Evolutionary conservation across 2,797 vertebrate genomes (phyloP).

Genomic region (Sciurus carolinensis): DNA sequence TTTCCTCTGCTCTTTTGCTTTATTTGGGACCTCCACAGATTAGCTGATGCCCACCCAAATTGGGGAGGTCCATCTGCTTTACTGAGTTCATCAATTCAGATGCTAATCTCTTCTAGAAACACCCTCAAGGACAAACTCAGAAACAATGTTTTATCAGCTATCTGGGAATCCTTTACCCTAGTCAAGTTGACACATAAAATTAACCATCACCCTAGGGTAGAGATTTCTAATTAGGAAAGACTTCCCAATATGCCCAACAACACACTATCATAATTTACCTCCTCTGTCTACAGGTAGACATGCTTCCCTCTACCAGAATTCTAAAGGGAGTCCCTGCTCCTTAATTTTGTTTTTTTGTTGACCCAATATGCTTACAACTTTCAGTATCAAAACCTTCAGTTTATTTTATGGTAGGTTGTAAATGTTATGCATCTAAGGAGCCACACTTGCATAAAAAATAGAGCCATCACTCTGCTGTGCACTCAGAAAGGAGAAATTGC

Average conservation of each 20-base stretch:
- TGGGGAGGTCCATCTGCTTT: neutral
- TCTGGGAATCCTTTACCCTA: neutral
- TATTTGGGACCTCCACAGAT: neutral
- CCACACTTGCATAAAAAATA: constrained; percentile 84
- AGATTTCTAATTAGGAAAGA: constrained; percentile 31
- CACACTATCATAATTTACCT: neutral
- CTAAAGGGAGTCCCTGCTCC: constrained; percentile 6
- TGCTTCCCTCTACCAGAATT: neutral
- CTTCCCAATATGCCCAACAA: neutral
- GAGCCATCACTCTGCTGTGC: constrained; percentile 73
- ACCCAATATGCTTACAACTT: constrained; percentile 69
- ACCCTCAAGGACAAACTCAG: neutral
- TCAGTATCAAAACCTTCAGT: constrained; percentile 59
- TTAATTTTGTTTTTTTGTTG: constrained; percentile 66
- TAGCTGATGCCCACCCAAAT: neutral
- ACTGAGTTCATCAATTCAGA: neutral
- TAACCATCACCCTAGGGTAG: neutral
- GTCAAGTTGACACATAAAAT: neutral
- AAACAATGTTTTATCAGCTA: neutral
- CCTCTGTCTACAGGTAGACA: neutral
- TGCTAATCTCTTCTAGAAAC: neutral
- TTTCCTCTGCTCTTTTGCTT: neutral
- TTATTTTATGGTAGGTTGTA: constrained; percentile 81
- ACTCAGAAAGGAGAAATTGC: constrained; percentile 81
- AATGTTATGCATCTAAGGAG: constrained; percentile 80